These are phyloP conservation scores for Anolis carolinensis DNA, from an alignment of 2,113 vertebrate genomes.

Conservation along the genomic window DNA sequence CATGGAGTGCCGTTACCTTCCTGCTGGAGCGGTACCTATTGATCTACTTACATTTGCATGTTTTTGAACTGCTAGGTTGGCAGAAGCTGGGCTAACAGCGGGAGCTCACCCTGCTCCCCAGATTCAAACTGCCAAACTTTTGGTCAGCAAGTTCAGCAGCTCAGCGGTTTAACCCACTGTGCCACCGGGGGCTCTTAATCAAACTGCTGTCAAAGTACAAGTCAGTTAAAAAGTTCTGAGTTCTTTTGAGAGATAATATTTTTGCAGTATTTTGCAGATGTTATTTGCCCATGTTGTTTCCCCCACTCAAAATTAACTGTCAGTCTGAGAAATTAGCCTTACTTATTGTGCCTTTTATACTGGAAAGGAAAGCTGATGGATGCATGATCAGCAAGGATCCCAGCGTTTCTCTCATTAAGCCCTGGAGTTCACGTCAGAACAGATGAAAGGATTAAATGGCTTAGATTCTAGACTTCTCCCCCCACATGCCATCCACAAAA, in stretches of 20 bases:
- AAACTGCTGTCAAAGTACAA: slow-evolving; percentile 45
- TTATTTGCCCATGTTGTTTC: slow-evolving; percentile 53
- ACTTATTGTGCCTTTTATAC: slow-evolving; percentile 45
- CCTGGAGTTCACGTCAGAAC: slow-evolving; percentile 34
- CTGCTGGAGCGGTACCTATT: too few species aligned
- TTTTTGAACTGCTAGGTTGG: too few species aligned
- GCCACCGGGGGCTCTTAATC: too few species aligned
- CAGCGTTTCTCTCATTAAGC: slow-evolving; percentile 64
- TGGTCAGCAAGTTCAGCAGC: too few species aligned
- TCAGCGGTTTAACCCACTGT: too few species aligned
- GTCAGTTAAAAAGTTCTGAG: slow-evolving; percentile 38
- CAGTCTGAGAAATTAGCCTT: slow-evolving; percentile 64
- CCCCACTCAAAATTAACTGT: slow-evolving; percentile 59
- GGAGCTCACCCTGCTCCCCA: too few species aligned
- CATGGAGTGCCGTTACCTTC: too few species aligned
- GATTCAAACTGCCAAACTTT: too few species aligned
- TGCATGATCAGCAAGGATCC: slow-evolving; percentile 55
- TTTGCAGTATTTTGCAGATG: slow-evolving; percentile 44
- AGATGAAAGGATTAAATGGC: slow-evolving; percentile 65
- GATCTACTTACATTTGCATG: too few species aligned
- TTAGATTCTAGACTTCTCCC: slow-evolving; percentile 50
- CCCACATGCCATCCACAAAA: too few species aligned
- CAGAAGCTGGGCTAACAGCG: too few species aligned
- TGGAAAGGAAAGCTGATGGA: slow-evolving; percentile 45
- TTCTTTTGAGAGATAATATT: slow-evolving; percentile 59